Evolutionary conservation across 2,888 invertebrate species (phyloP).

Genomic region (Caradrina kadenii): DNA sequence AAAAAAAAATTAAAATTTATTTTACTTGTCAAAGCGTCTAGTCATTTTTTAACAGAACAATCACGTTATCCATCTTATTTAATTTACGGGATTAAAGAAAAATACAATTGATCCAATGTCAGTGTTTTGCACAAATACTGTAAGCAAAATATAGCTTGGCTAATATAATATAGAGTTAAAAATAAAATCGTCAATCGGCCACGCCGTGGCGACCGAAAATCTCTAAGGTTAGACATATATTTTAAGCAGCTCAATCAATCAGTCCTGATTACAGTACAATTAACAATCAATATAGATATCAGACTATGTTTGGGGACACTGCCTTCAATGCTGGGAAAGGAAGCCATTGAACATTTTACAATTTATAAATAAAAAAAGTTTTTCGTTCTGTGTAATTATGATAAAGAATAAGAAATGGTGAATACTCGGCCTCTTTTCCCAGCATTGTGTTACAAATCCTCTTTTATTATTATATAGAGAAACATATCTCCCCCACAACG

Average conservation of each 20-base stretch:
- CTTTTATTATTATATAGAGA: slow-evolving; percentile 69
- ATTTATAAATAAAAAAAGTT: too few relatives aligned
- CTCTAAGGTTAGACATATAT: slow-evolving; percentile 85
- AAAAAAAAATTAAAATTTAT: too few relatives aligned
- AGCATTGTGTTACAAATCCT: slow-evolving; percentile 32
- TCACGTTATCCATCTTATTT: not conserved
- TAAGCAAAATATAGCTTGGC: not conserved
- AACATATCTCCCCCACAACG: slow-evolving; percentile 47
- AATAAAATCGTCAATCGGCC: slow-evolving; percentile 78
- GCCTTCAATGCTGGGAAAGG: slow-evolving; percentile 42
- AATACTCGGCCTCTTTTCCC: slow-evolving; percentile 15
- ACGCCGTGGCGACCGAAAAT: slow-evolving; percentile 74
- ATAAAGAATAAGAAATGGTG: too few relatives aligned
- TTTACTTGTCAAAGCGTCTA: too few relatives aligned
- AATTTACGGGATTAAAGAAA: not conserved
- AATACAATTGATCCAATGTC: not conserved
- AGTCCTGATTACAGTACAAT: slow-evolving; percentile 50
- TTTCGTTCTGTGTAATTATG: too few relatives aligned
- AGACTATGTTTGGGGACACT: slow-evolving; percentile 52
- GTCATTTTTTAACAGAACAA: not conserved
- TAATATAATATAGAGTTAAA: slow-evolving; percentile 2
- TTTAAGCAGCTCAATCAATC: slow-evolving; percentile 75
- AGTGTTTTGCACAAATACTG: not conserved
- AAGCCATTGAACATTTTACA: not conserved
- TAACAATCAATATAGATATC: slow-evolving; percentile 52